Conservation (phyloP, 2,797 vertebrate species). For the Picus viridis region DNA sequence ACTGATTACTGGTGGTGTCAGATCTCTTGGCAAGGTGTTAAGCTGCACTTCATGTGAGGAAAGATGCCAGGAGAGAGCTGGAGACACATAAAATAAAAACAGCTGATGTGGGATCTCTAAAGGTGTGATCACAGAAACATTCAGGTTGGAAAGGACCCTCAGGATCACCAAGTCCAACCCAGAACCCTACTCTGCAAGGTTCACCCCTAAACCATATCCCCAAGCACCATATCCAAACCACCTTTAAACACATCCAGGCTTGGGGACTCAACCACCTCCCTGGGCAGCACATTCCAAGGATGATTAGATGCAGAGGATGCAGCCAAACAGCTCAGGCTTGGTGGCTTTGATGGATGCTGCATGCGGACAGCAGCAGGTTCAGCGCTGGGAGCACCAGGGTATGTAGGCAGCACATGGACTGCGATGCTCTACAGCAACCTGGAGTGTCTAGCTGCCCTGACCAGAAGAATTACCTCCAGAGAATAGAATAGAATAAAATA, state of each 20-base stretch:
- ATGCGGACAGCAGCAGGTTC: fast-evolving
- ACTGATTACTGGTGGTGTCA: background rate
- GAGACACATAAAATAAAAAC: background rate
- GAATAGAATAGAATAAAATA: too few species aligned
- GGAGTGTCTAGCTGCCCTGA: fast-evolving
- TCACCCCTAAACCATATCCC: too few species aligned
- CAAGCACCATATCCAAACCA: too few species aligned
- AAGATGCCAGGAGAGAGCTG: background rate
- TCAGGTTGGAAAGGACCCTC: too few species aligned
- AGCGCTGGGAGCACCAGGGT: background rate
- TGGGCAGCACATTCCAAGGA: too few species aligned
- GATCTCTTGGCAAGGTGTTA: background rate
- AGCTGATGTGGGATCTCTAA: background rate
- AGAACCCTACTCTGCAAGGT: too few species aligned
- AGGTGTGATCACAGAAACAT: background rate
- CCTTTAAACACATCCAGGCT: too few species aligned
- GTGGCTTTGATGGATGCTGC: background rate
- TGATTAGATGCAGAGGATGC: background rate
- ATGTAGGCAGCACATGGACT: fast-evolving
- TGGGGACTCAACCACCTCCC: too few species aligned
- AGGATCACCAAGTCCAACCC: too few species aligned
- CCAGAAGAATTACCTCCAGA: background rate
- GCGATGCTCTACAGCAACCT: background rate
- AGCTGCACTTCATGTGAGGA: background rate
- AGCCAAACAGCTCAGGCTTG: background rate